Percentiles rank a stretch among this genome's conserved stretches.
These are phyloP conservation scores for Ardeotis arabs DNA, from an alignment of 2,113 vertebrate species.

Conservation along the genomic window DNA sequence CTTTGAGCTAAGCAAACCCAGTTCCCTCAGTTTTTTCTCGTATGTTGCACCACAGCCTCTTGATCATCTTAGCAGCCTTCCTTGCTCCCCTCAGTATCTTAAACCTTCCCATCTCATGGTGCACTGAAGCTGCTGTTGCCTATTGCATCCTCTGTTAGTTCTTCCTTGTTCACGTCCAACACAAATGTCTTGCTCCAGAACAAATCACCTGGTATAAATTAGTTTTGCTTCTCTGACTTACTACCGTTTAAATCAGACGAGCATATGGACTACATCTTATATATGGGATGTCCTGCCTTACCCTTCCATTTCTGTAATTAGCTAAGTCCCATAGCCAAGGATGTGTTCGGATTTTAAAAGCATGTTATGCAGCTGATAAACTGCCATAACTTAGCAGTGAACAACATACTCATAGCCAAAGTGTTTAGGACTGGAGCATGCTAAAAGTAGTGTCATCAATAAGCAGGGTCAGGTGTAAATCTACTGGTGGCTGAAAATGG, in stretches of 20 bases:
- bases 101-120: neutral
- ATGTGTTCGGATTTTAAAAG: neutral
- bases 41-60: neutral
- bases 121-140: neutral
- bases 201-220: neutral
- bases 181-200: neutral
- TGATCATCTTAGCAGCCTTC: neutral
- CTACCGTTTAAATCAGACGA: neutral
- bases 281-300: neutral
- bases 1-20: neutral
- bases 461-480: neutral
- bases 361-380: neutral
- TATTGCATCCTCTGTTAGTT: neutral
- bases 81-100: neutral
- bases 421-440: neutral
- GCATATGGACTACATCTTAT: neutral
- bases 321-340: neutral
- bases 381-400: accelerated
- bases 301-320: neutral
- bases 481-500: neutral
- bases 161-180: neutral
- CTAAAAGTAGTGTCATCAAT: neutral
- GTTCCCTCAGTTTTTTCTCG: neutral
- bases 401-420: neutral
- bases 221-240: neutral